Evolutionary conservation across 2,113 vertebrate species (phyloP), one percentile per base, ranked within the genome.

Genomic region (Microcebus lehilahytsara): DNA sequence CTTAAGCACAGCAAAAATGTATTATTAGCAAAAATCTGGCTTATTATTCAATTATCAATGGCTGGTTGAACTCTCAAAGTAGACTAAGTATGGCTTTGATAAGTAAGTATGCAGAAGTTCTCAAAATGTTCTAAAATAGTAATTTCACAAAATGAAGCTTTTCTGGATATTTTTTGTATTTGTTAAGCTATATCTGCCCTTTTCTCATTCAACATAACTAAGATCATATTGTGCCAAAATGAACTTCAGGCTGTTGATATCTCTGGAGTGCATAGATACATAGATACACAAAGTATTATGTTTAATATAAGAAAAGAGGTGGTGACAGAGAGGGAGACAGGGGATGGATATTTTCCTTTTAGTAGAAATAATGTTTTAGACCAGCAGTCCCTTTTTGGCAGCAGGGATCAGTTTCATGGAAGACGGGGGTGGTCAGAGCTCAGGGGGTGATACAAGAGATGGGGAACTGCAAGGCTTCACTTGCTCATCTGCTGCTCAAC

Each of bases 31-130:
- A 98, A 97, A 97, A 88, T 95, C 84, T 97, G 81, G 77, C 95
- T 97, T 97, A 97, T 98, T 97, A 98, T 97, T 98, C 84, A 96
- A 98, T 98, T 97, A 98, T 97, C 96, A 97, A 96, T 97, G 95
- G 90, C 74, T 98, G 97, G 81, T 69, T 97, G 97, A 97, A 96
- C 88, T 85, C 84, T 97, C 77, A 96, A 85, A 93, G 93, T 74
- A 95, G 87, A 94, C 80, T 93, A 95, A 95, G 92, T 92, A 85
- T 56, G 84, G 84, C 51, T 97, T 98, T 95, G 78, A 93, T 74
- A 97, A 97, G 74, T 87, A 88, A 97, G 74, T 87, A 88, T 19
- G 60, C 58, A 92, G 74, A 96, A 96, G 86, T 97, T 96, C 67
- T 93, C 78, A 93, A 91, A 95, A 75, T 95, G 83, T 86, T 91